Evolutionary conservation across 2,113 vertebrate genomes (phyloP), one percentile per base, ranked within the genome.

Genomic region (Urocynchramus pylzowi): DNA sequence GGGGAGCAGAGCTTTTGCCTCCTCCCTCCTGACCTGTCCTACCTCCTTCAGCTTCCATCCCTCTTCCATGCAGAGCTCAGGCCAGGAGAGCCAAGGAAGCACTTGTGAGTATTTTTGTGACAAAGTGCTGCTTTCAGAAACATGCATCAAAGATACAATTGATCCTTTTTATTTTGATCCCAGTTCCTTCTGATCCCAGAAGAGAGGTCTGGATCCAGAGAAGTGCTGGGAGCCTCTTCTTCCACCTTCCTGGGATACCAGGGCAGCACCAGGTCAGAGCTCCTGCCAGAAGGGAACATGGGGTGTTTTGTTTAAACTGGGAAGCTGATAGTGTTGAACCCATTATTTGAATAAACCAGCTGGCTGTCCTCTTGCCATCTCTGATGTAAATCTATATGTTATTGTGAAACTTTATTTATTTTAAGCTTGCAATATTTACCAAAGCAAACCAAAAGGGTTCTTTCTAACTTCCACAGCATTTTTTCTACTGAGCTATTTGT

Each of bases 371-470:
- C 88, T 69, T 96, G 97, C 93, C 87, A 47, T 93, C 68, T 85
- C 76, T 80, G 87, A 96, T 96, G 80, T 78, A 84, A 95, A 93
- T 92, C 96, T 87, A 31, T 26, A 63, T 13, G 84, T 81, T 77
- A 59, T 95, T 95, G 65, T 76, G 86, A 96, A 95, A 96, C 79
- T 77, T 95, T 91, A 85, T 94, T 97, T 96, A 78, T 84, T 97
- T 97, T 95, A 96, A 95, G 91, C 67, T 95, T 73, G 45, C 53
- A 90, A 50, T 94, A 94, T 93, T 97, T 97, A 96, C 83, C 64
- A 91, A 87, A 87, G 83, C 49, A 96, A 91, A 91, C 60, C 80
- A 92, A 96, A 96, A 84, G 31, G 53, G 64, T 71, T 86, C 87
- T 97, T 97, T 97, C 65, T 93, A 91, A 96, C 41, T 95, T 89